Conservation (phyloP, 2,113 vertebrate species). For the Ctenodactylus gundi region DNA sequence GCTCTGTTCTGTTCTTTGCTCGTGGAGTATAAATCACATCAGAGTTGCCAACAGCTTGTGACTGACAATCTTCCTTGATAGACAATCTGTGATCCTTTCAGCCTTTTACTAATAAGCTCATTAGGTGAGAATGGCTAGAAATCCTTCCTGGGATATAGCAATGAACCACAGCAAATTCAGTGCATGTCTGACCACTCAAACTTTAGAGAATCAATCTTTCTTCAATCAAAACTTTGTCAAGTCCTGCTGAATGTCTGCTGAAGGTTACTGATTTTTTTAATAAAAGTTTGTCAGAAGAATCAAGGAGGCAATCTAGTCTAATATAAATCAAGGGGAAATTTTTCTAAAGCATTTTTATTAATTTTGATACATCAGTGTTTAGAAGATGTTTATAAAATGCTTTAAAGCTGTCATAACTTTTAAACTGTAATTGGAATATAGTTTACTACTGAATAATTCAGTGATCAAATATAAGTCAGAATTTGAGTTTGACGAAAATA, state of each 20-base stretch:
- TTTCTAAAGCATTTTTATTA: not conserved
- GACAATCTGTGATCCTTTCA: conserved; percentile 87
- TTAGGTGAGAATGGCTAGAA: conserved; percentile 83
- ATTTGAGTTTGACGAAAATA: not conserved
- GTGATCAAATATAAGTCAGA: not conserved
- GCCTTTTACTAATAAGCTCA: conserved; percentile 90
- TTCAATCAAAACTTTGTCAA: conserved; percentile 87
- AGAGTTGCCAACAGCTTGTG: conserved; percentile 84
- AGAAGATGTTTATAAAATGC: conserved; percentile 41
- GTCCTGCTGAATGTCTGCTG: conserved; percentile 82
- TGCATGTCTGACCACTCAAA: conserved; percentile 85
- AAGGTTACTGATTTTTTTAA: conserved; percentile 74
- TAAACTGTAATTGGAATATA: conserved; percentile 51
- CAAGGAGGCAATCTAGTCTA: conserved; percentile 56
- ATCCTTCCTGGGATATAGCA: conserved; percentile 82
- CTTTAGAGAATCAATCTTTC: conserved; percentile 87
- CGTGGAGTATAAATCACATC: conserved; percentile 80
- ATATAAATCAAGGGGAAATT: conserved; percentile 53
- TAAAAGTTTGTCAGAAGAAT: conserved; percentile 63
- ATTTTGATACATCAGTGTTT: conserved; percentile 41
- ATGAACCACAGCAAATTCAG: conserved; percentile 85
- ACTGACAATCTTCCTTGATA: conserved; percentile 85
- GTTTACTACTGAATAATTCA: conserved; percentile 42
- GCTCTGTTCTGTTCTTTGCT: conserved; percentile 72
- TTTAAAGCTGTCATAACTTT: conserved; percentile 15